A percentile compares a stretch with the other conserved stretches of the same genome.
phyloP scores from a whole-genome alignment of 2,113 vertebrate genomes.

The Pterophyllum scalare region DNA sequence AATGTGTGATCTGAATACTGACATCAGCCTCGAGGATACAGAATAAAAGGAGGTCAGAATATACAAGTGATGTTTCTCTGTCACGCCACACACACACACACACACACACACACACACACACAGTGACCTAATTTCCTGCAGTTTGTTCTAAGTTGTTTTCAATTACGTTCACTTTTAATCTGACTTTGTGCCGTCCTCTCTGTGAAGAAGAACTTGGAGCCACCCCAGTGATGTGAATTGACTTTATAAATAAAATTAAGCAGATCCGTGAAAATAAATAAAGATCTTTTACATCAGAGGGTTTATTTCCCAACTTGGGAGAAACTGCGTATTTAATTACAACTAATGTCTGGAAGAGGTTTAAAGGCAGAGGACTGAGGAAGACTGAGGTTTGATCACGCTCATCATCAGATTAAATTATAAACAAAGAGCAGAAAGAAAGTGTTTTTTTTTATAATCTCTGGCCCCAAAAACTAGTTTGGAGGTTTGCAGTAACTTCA shows the following conservation, averaged over 20 bases:
- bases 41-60: neutral
- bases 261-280: neutral
- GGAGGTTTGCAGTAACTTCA: neutral
- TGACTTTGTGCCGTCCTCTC: constrained; percentile 10
- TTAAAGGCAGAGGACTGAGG: neutral
- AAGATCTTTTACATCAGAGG: neutral
- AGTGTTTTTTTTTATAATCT: neutral
- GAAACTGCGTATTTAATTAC: neutral
- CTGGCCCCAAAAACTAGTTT: constrained; percentile 7
- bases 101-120: neutral
- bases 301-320: neutral
- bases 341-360: neutral
- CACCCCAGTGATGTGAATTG: neutral
- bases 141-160: constrained; percentile 7
- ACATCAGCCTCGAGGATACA: neutral
- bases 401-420: neutral
- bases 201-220: neutral
- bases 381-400: neutral
- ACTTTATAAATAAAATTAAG: neutral
- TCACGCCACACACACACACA: neutral
- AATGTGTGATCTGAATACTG: neutral
- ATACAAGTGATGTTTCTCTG: neutral
- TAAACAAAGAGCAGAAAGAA: constrained; percentile 21
- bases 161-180: neutral
- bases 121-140: constrained; percentile 21